Percentiles rank a stretch among this genome's conserved stretches.
phyloP scores from a whole-genome alignment of 1,140 invertebrate genomes.

The Diabrotica virgifera region DNA sequence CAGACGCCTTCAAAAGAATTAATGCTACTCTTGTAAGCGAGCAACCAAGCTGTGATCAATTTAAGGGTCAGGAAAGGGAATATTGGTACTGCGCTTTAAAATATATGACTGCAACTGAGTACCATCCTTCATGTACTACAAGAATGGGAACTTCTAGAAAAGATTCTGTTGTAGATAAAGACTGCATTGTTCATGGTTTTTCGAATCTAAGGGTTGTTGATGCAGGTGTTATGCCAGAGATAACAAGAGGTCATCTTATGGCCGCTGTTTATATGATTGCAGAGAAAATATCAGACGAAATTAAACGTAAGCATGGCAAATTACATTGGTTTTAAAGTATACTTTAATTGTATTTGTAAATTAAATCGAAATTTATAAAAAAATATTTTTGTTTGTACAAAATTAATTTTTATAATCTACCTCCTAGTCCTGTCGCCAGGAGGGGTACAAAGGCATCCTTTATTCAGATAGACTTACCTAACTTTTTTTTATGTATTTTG shows the following conservation, averaged over 20 bases:
- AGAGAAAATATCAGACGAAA: constrained; percentile 8
- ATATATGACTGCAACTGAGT: constrained; percentile 5
- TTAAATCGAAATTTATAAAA: too few species aligned
- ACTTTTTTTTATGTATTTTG: too few species aligned
- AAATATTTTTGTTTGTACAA: too few species aligned
- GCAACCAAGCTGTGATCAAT: constrained; percentile 26
- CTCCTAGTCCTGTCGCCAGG: too few species aligned
- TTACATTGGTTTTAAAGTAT: too few species aligned
- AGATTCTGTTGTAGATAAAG: constrained; percentile 50
- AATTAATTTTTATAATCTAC: too few species aligned
- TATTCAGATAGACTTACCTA: too few species aligned
- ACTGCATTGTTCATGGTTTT: constrained; percentile 48
- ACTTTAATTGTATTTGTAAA: too few species aligned
- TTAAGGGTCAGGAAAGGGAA: neutral
- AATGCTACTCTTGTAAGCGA: constrained; percentile 40
- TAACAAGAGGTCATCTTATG: constrained; percentile 50
- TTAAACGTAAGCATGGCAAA: neutral
- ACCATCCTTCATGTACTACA: constrained; percentile 57
- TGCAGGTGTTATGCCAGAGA: constrained; percentile 42
- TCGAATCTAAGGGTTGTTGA: constrained; percentile 50
- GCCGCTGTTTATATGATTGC: constrained; percentile 55
- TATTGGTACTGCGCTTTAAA: constrained; percentile 26
- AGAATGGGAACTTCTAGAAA: constrained; percentile 57
- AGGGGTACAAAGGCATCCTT: too few species aligned
- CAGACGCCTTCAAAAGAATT: constrained; percentile 51